Base-by-base conservation (phyloP, 2,888 invertebrate species). In the Lordiphosa fenestrarum region DNA sequence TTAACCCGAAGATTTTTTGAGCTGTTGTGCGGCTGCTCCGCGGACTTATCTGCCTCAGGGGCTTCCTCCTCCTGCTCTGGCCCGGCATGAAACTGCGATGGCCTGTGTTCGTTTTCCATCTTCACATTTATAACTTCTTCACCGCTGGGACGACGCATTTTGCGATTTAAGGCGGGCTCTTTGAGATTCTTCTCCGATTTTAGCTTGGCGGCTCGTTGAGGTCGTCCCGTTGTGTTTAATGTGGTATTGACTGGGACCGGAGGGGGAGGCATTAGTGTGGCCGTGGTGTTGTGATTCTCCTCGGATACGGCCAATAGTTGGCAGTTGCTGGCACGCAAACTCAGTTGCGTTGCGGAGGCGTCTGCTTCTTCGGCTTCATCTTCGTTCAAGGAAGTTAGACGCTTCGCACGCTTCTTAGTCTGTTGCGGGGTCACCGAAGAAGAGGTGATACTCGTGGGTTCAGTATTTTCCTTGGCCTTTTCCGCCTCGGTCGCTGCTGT, bases 151-250 rank as follows among this genome's bases (percentile, higher is more conserved):
- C 15, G 15, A 15, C 15, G 15, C 15, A 15, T 15, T 15, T 15
- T 15, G 2, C 15, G 15, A 15, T 15, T 15, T 2, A 15, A 15
- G 15, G 15, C 2, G 15, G 71, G 74, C 41, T 89, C 88, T 58
- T 88, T 89, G 3, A 89, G 70, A 55, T 69, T 71, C 37, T 77
- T 82, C 42, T 86, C 88, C 0, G 70, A 71, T 40, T 84, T 87
- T 4, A 86, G 25, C 50, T 85, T 89, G 2, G 89, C 88, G 0
- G 87, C 88, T 2, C 89, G 85, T 51, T 83, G 75, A 4, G 88
- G 89, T 1, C 89, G 81, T 2, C 73, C 72, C 10, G 81, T 74
- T 42, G 81, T 74, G 46, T 80, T 81, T 0, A 57, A 25, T 3
- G 77, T 81, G 13, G 44, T 73, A 4, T 78, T 80, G 7, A 58